Conservation (phyloP, 2,888 invertebrate genomes). For the Lomographa bimaculata region DNA sequence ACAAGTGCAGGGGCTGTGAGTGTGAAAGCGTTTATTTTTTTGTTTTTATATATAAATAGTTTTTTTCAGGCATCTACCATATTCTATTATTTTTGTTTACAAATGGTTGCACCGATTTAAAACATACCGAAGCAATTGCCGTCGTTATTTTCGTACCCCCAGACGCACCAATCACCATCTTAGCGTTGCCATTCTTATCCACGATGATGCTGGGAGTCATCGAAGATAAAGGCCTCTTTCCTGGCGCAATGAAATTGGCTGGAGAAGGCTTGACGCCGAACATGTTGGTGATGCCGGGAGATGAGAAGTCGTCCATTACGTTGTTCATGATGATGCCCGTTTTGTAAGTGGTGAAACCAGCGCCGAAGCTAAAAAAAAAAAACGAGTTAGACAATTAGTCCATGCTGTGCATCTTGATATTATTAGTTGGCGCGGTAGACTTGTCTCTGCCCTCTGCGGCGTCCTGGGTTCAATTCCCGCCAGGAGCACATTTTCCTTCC, state of each 20-base stretch:
- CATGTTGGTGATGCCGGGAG: slow-evolving; percentile 87
- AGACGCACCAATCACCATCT: slow-evolving; percentile 90
- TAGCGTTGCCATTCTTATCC: slow-evolving; percentile 85
- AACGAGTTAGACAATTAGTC: no score
- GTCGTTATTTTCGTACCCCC: slow-evolving; percentile 93
- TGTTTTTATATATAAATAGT: no score
- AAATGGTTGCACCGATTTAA: no score
- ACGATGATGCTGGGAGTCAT: slow-evolving; percentile 93
- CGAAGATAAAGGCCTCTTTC: slow-evolving; percentile 93
- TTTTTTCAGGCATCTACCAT: no score
- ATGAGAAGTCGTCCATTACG: slow-evolving; percentile 97
- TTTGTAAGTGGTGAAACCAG: slow-evolving; percentile 88
- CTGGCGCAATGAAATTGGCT: slow-evolving; percentile 90
- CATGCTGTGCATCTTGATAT: no score
- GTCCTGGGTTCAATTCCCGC: no score
- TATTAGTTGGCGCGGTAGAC: no score
- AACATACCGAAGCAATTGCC: slow-evolving; percentile 86
- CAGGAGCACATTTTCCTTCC: no score
- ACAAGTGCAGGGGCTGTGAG: no score
- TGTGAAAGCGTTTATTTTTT: no score
- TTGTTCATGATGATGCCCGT: slow-evolving; percentile 97
- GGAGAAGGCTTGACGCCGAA: slow-evolving; percentile 90
- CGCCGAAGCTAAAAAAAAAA: slow-evolving; percentile 89
- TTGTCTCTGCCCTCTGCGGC: no score
- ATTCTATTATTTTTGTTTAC: no score